Conservation (phyloP, 2,113 vertebrate genomes). For the Rhadina sibilatrix region DNA sequence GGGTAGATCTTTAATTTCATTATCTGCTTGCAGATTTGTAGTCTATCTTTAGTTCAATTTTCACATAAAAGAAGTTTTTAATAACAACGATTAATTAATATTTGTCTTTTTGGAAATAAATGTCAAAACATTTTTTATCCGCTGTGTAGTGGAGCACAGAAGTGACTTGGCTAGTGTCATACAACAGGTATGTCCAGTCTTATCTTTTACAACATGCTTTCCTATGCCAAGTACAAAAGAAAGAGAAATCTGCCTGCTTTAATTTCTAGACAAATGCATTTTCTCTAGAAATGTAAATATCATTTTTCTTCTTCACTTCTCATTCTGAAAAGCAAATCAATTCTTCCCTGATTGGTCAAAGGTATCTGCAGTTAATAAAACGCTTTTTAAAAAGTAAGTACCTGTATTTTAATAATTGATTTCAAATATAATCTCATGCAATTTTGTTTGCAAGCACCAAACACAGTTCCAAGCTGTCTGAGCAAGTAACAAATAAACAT, state of each 20-base stretch:
- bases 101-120: neutral
- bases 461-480: neutral
- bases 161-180: neutral
- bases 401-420: neutral
- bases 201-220: neutral
- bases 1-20: neutral
- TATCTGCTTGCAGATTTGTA: neutral
- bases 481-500: neutral
- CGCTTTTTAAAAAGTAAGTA: neutral
- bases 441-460: neutral
- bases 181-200: neutral
- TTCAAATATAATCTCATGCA: neutral
- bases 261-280: neutral
- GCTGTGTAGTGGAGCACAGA: neutral
- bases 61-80: neutral
- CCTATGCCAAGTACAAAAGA: neutral
- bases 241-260: neutral
- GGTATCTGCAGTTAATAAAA: neutral
- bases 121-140: neutral
- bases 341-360: neutral
- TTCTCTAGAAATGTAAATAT: neutral
- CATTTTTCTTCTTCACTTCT: neutral
- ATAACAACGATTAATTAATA: neutral
- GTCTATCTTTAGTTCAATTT: neutral
- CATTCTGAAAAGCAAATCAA: neutral